Conservation (phyloP, 2,888 invertebrate genomes). For the Agonum fuliginosum region DNA sequence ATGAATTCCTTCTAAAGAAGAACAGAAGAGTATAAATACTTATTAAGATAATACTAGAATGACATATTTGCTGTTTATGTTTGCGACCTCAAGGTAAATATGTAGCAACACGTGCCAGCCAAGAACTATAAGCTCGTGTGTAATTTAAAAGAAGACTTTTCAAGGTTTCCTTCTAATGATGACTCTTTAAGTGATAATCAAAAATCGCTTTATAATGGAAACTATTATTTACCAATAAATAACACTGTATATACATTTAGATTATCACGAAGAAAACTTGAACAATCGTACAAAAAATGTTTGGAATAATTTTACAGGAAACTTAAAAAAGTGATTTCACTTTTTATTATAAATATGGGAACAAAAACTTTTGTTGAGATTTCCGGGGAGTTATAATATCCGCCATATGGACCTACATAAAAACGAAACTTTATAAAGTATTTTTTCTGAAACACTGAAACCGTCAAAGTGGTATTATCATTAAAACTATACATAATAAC, state of each 20-base stretch:
- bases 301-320: background rate
- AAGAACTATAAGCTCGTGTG: constrained; percentile 25
- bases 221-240: background rate
- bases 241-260: background rate
- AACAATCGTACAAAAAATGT: background rate
- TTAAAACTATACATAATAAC: no score
- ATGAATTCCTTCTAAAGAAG: no score
- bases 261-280: background rate
- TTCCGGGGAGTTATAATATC: constrained; percentile 22
- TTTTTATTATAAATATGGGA: background rate
- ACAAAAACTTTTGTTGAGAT: constrained; percentile 19
- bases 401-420: constrained; percentile 14
- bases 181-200: constrained; percentile 1
- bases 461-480: background rate
- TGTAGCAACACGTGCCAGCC: constrained; percentile 37
- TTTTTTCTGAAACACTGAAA: constrained; percentile 5
- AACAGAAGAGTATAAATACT: no score
- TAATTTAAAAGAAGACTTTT: constrained; percentile 45
- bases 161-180: constrained; percentile 37
- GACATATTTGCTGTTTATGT: constrained; percentile 5
- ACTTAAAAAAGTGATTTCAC: background rate
- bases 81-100: constrained; percentile 38
- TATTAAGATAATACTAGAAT: constrained; percentile 4
- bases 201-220: background rate
- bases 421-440: background rate